Percentiles rank a stretch among this genome's conserved stretches.
Evolutionary conservation across 2,797 vertebrate species (phyloP).

Genomic region (Mus spretus): DNA sequence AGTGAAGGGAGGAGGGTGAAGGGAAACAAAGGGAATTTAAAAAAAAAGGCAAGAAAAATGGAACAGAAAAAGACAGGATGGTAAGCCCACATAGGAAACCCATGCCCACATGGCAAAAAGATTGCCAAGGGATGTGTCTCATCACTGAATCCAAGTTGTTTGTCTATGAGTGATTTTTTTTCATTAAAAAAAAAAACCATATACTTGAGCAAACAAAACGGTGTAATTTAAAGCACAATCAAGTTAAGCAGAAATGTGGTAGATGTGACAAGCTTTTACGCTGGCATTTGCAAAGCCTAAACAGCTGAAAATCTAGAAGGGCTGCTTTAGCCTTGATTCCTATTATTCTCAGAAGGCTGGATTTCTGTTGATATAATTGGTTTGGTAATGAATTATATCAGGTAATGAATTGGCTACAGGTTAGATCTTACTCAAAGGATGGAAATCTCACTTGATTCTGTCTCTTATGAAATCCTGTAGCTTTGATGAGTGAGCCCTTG

Average conservation of each 20-base stretch:
- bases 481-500: neutral
- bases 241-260: conserved; percentile 83
- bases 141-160: conserved; percentile 59
- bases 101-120: conserved; percentile 63
- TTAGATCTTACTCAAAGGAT: neutral
- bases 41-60: conserved; percentile 82
- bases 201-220: conserved; percentile 73
- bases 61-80: conserved; percentile 85
- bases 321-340: conserved; percentile 79
- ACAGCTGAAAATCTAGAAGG: conserved; percentile 79
- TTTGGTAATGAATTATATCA: neutral
- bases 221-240: conserved; percentile 82
- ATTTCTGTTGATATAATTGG: neutral
- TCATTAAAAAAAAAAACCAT: neutral
- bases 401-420: neutral
- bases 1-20: conserved; percentile 31
- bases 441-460: neutral
- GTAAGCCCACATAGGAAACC: conserved; percentile 81
- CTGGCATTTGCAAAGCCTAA: conserved; percentile 81
- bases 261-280: conserved; percentile 78
- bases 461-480: neutral
- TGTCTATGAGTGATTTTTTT: conserved; percentile 9
- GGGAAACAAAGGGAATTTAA: conserved; percentile 68
- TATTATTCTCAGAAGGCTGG: conserved; percentile 31
- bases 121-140: conserved; percentile 12